Conservation (phyloP, 2,797 vertebrate genomes). For the Artibeus jamaicensis region DNA sequence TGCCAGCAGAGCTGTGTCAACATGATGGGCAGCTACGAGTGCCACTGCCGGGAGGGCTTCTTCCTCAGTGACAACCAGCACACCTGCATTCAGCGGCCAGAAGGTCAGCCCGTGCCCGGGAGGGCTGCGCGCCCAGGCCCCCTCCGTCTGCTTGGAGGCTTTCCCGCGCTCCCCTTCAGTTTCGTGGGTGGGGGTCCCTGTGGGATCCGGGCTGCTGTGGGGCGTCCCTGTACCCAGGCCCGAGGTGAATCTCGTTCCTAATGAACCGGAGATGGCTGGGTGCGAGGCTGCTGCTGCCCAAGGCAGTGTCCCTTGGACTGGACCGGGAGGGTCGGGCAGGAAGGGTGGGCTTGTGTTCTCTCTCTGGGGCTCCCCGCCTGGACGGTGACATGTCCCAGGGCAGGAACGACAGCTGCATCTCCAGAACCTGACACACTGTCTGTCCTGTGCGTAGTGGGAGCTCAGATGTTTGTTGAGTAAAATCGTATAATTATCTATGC, state of each 20-base stretch:
- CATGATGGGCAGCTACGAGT: conserved; percentile 99
- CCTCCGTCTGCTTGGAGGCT: too few relatives aligned
- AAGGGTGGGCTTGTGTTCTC: not conserved
- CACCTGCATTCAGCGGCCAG: conserved; percentile 97
- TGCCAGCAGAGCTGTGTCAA: conserved; percentile 99
- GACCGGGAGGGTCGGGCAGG: not conserved
- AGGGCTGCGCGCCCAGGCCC: not conserved
- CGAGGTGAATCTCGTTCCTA: not conserved
- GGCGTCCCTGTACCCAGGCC: not conserved
- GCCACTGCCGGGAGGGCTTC: conserved; percentile 96
- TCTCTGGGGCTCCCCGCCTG: not conserved
- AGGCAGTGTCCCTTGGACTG: not conserved
- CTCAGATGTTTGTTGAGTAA: not conserved
- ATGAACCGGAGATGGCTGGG: not conserved
- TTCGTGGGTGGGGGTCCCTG: not conserved
- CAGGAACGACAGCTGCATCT: not conserved
- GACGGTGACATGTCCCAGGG: not conserved
- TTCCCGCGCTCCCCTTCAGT: not conserved
- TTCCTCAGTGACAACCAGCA: conserved; percentile 99
- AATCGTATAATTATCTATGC: not conserved
- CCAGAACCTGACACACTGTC: not conserved
- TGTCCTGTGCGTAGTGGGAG: not conserved
- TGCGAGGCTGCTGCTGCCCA: not conserved
- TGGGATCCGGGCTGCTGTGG: not conserved
- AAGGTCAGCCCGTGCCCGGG: conserved; percentile 85